phyloP scores from a whole-genome alignment of 2,797 vertebrate species.

The Alauda arvensis region DNA sequence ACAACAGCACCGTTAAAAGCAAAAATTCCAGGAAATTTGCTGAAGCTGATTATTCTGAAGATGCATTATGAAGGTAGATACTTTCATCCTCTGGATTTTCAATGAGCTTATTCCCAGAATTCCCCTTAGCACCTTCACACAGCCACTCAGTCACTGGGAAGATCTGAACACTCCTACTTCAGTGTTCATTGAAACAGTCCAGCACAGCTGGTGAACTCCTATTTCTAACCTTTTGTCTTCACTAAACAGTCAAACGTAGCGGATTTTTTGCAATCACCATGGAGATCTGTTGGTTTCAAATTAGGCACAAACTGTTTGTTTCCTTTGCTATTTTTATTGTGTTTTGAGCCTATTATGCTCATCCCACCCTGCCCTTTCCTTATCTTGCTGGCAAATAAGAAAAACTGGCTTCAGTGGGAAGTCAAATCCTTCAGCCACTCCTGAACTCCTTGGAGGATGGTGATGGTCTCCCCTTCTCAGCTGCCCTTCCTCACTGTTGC shows the following conservation, averaged over 20 bases:
- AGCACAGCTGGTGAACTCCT: neutral
- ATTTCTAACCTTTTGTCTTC: conserved; percentile 26
- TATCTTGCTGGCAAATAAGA: neutral
- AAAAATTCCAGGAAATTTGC: neutral
- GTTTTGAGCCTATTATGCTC: conserved; percentile 8
- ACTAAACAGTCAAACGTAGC: neutral
- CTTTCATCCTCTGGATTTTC: neutral
- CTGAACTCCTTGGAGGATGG: rapidly evolving
- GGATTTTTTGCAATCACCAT: conserved; percentile 36
- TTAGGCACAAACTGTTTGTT: conserved; percentile 45
- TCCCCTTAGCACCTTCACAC: neutral
- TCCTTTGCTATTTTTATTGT: conserved; percentile 47
- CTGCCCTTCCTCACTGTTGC: neutral
- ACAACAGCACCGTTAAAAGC: neutral
- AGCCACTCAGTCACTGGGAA: neutral
- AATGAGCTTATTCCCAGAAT: neutral
- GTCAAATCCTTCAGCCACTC: neutral
- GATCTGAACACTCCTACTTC: neutral
- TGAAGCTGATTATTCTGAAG: neutral
- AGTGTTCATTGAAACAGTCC: neutral
- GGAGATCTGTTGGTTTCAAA: conserved; percentile 38
- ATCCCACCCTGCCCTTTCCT: neutral
- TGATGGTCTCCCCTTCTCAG: rapidly evolving
- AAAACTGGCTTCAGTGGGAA: neutral
- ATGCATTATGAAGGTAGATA: neutral